Percentiles rank a stretch among this genome's conserved stretches.
Evolutionary conservation across 2,888 invertebrate species (phyloP).

Genomic region (Drosophila barbarae): DNA sequence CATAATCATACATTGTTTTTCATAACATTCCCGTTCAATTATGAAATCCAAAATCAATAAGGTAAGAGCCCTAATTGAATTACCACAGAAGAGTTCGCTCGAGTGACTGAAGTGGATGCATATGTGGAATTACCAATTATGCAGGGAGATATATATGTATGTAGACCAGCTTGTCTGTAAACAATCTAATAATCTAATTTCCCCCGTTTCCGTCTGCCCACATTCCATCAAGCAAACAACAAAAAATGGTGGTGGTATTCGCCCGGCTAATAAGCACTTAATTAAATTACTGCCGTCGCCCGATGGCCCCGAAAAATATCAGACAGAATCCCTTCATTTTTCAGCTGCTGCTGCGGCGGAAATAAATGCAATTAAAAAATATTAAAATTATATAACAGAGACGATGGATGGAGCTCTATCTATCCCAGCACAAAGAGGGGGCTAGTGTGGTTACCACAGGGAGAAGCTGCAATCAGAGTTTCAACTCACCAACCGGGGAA

Average conservation of each 20-base stretch:
- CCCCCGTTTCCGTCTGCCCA: background rate
- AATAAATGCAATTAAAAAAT: slow-evolving; percentile 48
- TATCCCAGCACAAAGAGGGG: slow-evolving; percentile 16
- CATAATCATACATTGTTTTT: background rate
- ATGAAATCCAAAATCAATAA: slow-evolving; percentile 28
- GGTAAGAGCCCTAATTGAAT: slow-evolving; percentile 29
- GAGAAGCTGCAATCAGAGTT: slow-evolving; percentile 6
- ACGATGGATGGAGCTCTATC: slow-evolving; percentile 5
- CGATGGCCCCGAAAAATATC: slow-evolving; percentile 30
- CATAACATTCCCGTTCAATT: background rate
- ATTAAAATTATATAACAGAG: slow-evolving; percentile 64
- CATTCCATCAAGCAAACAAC: slow-evolving; percentile 20
- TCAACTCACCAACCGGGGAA: slow-evolving; percentile 22
- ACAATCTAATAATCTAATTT: slow-evolving; percentile 27
- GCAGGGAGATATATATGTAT: slow-evolving; percentile 7
- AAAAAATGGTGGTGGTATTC: slow-evolving; percentile 22
- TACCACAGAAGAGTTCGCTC: slow-evolving; percentile 48
- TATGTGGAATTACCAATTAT: slow-evolving; percentile 15
- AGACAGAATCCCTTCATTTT: background rate
- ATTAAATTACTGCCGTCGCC: slow-evolving; percentile 60
- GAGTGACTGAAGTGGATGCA: slow-evolving; percentile 14
- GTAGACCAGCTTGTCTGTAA: slow-evolving; percentile 16
- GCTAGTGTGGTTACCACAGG: slow-evolving; percentile 37
- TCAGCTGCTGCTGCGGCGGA: slow-evolving; percentile 2
- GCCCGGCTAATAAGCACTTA: slow-evolving; percentile 64